phyloP scores from a whole-genome alignment of 2,113 vertebrate species.

The Embiotoca jacksoni region DNA sequence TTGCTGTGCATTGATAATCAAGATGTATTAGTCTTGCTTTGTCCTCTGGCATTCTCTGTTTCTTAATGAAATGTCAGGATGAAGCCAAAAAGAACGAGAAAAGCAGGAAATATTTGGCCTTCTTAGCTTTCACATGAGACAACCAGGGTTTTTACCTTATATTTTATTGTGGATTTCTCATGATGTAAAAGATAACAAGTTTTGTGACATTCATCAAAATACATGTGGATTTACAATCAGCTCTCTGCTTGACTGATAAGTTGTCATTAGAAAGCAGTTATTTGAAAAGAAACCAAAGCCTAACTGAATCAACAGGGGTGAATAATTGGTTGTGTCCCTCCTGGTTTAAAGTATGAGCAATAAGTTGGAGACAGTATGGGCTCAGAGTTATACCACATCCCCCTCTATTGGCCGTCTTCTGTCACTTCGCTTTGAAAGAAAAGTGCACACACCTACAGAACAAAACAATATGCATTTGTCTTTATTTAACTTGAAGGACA shows the following conservation, averaged over 20 bases:
- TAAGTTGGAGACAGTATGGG: not conserved
- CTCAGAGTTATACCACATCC: conserved; percentile 40
- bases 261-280: conserved; percentile 16
- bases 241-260: not conserved
- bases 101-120: not conserved
- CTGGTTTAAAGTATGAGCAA: conserved; percentile 17
- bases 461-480: not conserved
- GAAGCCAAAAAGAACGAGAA: not conserved
- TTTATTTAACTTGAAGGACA: not conserved
- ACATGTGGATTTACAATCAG: conserved; percentile 12
- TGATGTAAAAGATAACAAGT: not conserved
- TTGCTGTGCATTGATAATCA: conserved; percentile 25
- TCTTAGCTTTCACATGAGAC: not conserved
- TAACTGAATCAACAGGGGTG: conserved; percentile 17
- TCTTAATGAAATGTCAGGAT: conserved; percentile 3
- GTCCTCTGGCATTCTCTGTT: conserved; percentile 9
- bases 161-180: too few relatives aligned
- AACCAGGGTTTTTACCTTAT: not conserved
- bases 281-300: conserved; percentile 20
- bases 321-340: conserved; percentile 25
- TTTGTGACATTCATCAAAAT: not conserved
- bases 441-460: not conserved
- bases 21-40: not conserved
- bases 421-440: conserved; percentile 14
- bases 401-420: conserved; percentile 54